Evolutionary conservation across 1,140 invertebrate species (phyloP).

Genomic region (Solenopsis invicta): DNA sequence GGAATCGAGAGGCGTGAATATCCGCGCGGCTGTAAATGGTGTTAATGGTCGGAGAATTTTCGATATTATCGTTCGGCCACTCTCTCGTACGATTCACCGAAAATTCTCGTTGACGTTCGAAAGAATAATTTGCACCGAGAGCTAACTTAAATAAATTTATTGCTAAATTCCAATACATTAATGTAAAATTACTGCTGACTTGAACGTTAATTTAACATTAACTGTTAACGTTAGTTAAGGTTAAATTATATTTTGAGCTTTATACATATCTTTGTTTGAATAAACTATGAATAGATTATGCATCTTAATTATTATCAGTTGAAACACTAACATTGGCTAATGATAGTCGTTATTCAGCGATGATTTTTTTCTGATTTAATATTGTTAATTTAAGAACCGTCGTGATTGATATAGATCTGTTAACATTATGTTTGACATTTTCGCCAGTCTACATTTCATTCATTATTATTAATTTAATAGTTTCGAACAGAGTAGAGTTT

Average conservation of each 20-base stretch:
- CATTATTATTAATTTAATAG: background rate
- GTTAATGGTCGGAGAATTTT: slow-evolving; percentile 56
- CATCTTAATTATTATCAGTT: background rate
- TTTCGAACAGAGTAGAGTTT: background rate
- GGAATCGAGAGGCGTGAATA: slow-evolving; percentile 52
- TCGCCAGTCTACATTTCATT: too few relatives aligned
- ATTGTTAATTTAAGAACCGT: background rate
- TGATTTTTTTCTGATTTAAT: background rate
- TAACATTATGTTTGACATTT: too few relatives aligned
- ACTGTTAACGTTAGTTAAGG: too few relatives aligned
- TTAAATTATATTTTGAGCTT: background rate
- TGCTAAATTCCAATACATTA: slow-evolving; percentile 14
- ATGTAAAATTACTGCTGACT: background rate
- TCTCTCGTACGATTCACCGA: slow-evolving; percentile 36
- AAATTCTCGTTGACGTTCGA: slow-evolving; percentile 31
- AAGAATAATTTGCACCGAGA: slow-evolving; percentile 54
- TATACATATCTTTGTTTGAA: background rate
- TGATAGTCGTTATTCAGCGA: background rate
- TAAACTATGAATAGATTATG: background rate
- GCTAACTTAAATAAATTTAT: slow-evolving; percentile 46
- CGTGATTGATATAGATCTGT: too few relatives aligned
- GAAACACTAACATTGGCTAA: background rate
- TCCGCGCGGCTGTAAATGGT: slow-evolving; percentile 49
- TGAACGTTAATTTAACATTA: background rate
- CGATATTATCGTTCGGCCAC: slow-evolving; percentile 39